These are phyloP conservation scores for Coptodon bakossiorum DNA, from an alignment of 2,113 vertebrate species.

Conservation along the genomic window DNA sequence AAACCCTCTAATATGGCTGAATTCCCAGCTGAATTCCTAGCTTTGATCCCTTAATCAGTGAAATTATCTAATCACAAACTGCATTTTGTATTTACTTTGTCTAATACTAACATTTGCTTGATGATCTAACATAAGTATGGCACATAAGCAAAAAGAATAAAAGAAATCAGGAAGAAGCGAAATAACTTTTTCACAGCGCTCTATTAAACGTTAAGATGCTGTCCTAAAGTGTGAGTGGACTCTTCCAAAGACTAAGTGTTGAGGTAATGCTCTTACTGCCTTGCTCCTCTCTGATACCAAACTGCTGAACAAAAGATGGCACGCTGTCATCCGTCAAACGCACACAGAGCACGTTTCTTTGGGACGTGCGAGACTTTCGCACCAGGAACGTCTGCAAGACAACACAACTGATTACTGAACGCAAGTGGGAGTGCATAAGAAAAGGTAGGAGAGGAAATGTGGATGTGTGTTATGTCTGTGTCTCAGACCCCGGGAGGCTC, in stretches of 20 bases:
- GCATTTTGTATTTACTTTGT: not conserved
- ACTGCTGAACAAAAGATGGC: conserved; percentile 83
- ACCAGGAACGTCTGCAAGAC: conserved; percentile 80
- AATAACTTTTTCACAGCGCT: not conserved
- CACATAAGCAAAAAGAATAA: not conserved
- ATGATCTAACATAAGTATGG: not conserved
- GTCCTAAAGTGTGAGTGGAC: not conserved
- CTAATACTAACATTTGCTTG: not conserved
- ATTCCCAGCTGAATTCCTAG: not conserved
- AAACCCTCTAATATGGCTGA: not conserved
- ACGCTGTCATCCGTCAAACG: conserved; percentile 77
- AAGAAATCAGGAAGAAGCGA: not conserved
- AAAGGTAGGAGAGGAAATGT: not conserved
- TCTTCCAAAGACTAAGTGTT: not conserved
- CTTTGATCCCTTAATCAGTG: not conserved
- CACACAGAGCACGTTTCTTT: conserved; percentile 80
- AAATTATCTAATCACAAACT: not conserved
- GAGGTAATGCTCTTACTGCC: conserved; percentile 57
- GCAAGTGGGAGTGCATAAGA: not conserved
- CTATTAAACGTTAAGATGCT: not conserved
- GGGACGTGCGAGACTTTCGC: conserved; percentile 79
- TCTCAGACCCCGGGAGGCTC: conserved; percentile 82
- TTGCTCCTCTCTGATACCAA: conserved; percentile 74
- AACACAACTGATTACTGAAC: not conserved
- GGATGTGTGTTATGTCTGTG: not conserved